Evolutionary conservation across 2,113 vertebrate species (phyloP).

Genomic region (Leucosticte australis): DNA sequence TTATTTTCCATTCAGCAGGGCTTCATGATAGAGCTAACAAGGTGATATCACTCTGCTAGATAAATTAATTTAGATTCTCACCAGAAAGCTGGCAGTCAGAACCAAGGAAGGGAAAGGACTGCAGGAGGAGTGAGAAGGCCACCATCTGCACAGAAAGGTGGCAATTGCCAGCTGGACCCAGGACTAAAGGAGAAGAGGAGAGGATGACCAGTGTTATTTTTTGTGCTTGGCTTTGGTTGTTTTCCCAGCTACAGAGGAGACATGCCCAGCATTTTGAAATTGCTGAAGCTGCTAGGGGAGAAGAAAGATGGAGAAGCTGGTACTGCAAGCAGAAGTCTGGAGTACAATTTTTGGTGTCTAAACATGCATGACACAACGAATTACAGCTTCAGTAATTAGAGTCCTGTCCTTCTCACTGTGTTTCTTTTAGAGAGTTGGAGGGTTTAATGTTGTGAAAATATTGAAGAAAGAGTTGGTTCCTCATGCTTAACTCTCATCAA

Average conservation of each 20-base stretch:
- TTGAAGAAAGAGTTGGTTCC: not conserved
- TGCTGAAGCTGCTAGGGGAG: constrained; percentile 34
- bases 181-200: not conserved
- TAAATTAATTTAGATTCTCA: constrained; percentile 68
- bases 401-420: not conserved
- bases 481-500: constrained; percentile 11
- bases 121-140: constrained; percentile 54
- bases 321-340: not conserved
- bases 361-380: not conserved
- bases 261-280: not conserved
- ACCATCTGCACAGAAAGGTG: constrained; percentile 68
- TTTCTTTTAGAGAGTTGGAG: not conserved
- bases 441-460: not conserved
- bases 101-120: constrained; percentile 51
- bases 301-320: constrained; percentile 23
- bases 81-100: constrained; percentile 54
- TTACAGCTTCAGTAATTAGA: not conserved
- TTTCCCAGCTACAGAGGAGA: constrained; percentile 11
- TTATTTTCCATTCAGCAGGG: not conserved
- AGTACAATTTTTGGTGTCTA: not conserved
- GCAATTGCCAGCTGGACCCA: constrained; percentile 49
- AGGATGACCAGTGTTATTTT: not conserved
- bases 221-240: not conserved
- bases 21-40: not conserved
- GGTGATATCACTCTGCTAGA: constrained; percentile 23